phyloP scores from a whole-genome alignment of 1,140 invertebrate genomes.

The Ostrea denselamellosa region DNA sequence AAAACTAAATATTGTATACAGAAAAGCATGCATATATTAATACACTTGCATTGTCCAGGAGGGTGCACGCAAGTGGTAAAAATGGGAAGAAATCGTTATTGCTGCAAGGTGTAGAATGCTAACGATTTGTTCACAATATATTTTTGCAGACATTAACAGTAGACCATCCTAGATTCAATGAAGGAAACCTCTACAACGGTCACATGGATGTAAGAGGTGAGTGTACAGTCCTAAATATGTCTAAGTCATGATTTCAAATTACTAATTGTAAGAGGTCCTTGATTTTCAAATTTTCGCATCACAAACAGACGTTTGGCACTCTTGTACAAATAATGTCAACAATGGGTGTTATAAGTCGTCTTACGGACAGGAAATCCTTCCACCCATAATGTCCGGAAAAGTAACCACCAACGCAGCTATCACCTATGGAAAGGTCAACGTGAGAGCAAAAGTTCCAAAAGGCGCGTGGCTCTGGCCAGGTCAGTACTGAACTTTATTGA shows the following conservation, averaged over 20 bases:
- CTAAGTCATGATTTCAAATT: too few relatives aligned
- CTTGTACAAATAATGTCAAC: conserved; percentile 23
- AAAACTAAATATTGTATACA: too few relatives aligned
- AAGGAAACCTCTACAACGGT: not conserved
- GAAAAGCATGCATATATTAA: too few relatives aligned
- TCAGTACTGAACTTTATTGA: conserved; percentile 65
- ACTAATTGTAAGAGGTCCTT: not conserved
- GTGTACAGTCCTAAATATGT: not conserved
- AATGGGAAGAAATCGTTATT: too few relatives aligned
- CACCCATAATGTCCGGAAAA: conserved; percentile 56
- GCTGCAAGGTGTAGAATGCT: not conserved
- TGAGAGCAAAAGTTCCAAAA: conserved; percentile 52
- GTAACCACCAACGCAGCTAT: conserved; percentile 45
- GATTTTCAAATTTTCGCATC: not conserved
- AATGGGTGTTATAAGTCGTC: conserved; percentile 1
- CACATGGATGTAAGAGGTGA: not conserved
- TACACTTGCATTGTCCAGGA: too few relatives aligned
- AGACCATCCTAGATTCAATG: conserved; percentile 5
- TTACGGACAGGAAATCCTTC: conserved; percentile 43
- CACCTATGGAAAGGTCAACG: conserved; percentile 52
- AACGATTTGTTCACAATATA: not conserved
- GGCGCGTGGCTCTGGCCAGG: conserved; percentile 89
- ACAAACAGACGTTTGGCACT: not conserved
- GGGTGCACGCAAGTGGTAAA: too few relatives aligned
- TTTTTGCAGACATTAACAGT: not conserved